Evolutionary conservation across 2,113 vertebrate genomes (phyloP), one percentile per base, ranked within the genome.

Genomic region (Callipepla squamata): DNA sequence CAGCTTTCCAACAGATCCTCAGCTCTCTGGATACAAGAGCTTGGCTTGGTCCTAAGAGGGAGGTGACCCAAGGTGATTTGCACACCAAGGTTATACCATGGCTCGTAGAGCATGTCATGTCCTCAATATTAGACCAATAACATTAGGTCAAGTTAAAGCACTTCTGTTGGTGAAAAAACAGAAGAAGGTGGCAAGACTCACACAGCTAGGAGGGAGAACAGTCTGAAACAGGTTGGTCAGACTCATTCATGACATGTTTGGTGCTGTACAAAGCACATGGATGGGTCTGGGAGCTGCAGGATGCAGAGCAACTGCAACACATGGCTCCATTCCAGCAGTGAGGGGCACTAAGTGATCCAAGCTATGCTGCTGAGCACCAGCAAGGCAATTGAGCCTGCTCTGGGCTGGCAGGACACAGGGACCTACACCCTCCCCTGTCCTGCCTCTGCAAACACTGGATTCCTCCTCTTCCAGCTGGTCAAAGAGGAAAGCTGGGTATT

Each of bases 231-330:
- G n/a, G 23, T 58, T 88, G 20, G 68, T 88, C 59, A 88, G 19
- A 36, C 13, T 76, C 59, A 68, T 25, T n/a, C 9, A 4, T 2
- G 0, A 50, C 0, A 0, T n/a, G 62, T 70, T 76, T n/a, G 22
- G 26, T 30, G 30, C 38, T 7, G 8, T 30, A 36, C 6, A 22
- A 76, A 44, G n/a, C 42, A 47, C 69, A 30, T 9, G 65, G 62
- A 42, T 5, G 53, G 53, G 50, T 65, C 75, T 59, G 28, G 44
- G 78, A 34, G 44, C 8, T 82, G 0, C 0, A 38, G 40, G 19
- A 26, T 15, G 30, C 51, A 70, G 32, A 25, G 23, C 26, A 80
- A 32, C 44, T 16, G 2, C 23, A 38, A 80, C 12, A 20, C 28
- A 81, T 14, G 14, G 42, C 25, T 13, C 25, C 53, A 34, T 32